phyloP scores from a whole-genome alignment of 2,113 vertebrate genomes.

The Lophotis ruficrista region DNA sequence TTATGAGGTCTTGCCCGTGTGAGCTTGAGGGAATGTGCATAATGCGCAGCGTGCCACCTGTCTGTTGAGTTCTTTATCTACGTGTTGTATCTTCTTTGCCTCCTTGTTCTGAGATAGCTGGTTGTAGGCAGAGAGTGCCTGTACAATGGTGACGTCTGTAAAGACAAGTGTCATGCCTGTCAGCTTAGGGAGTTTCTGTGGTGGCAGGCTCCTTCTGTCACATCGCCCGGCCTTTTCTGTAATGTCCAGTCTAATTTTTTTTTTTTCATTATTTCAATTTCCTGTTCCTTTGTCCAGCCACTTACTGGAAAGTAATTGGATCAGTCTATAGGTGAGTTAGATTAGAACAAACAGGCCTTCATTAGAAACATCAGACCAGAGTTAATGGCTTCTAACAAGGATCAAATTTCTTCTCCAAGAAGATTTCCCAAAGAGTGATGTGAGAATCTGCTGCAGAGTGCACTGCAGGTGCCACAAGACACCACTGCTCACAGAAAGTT shows the following conservation, averaged over 20 bases:
- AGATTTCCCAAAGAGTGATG: background rate
- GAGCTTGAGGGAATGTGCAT: background rate
- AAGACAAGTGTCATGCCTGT: background rate
- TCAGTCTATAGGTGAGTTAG: background rate
- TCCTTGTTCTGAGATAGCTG: background rate
- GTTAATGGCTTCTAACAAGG: background rate
- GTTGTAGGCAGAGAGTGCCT: background rate
- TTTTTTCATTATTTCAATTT: background rate
- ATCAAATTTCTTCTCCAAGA: background rate
- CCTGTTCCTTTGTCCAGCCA: background rate
- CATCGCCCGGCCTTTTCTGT: background rate
- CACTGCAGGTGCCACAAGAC: background rate
- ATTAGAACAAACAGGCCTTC: background rate
- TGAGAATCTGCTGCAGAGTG: background rate
- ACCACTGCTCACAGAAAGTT: background rate
- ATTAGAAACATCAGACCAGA: background rate
- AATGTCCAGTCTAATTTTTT: background rate
- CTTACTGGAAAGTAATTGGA: background rate
- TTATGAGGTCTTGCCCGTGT: background rate
- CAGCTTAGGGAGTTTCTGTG: background rate
- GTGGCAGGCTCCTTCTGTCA: background rate
- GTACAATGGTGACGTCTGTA: background rate
- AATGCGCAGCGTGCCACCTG: accelerated
- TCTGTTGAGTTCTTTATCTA: background rate
- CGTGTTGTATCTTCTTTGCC: background rate